These are phyloP conservation scores for Leptura quadrifasciata DNA, from an alignment of 2,888 invertebrate genomes.

Conservation along the genomic window DNA sequence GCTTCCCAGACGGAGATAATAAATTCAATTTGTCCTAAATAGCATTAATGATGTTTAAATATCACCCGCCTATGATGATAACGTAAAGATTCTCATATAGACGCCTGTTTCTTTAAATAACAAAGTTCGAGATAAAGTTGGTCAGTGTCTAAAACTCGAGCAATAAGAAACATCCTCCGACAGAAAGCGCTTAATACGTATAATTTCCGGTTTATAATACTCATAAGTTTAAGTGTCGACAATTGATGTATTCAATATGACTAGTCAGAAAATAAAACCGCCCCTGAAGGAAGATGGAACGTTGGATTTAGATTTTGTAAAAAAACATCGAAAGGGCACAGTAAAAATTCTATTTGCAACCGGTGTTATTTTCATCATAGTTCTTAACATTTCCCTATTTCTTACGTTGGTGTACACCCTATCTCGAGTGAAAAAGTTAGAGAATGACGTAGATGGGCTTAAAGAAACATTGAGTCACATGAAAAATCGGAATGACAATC, in stretches of 20 bases:
- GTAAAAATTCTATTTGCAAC: neutral
- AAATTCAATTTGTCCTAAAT: neutral
- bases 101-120: constrained; percentile 33
- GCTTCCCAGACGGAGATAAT: neutral
- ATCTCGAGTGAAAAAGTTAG: constrained; percentile 40
- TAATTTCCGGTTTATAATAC: constrained; percentile 4
- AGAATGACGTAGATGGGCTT: constrained; percentile 45
- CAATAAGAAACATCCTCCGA: constrained; percentile 22
- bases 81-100: constrained; percentile 28
- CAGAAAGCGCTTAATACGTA: neutral
- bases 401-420: constrained; percentile 38
- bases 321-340: neutral
- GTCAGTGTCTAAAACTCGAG: constrained; percentile 40
- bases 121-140: constrained; percentile 41
- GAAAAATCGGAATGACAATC: constrained; percentile 39
- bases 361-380: constrained; percentile 37
- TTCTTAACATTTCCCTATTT: constrained; percentile 38
- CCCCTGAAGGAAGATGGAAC: constrained; percentile 15
- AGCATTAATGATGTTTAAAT: constrained; percentile 5
- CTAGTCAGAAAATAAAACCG: constrained; percentile 28
- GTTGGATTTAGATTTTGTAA: neutral
- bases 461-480: constrained; percentile 42
- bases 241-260: neutral
- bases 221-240: neutral
- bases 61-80: neutral